Conservation (phyloP, 2,113 vertebrate species). For the Pelodiscus sinensis region DNA sequence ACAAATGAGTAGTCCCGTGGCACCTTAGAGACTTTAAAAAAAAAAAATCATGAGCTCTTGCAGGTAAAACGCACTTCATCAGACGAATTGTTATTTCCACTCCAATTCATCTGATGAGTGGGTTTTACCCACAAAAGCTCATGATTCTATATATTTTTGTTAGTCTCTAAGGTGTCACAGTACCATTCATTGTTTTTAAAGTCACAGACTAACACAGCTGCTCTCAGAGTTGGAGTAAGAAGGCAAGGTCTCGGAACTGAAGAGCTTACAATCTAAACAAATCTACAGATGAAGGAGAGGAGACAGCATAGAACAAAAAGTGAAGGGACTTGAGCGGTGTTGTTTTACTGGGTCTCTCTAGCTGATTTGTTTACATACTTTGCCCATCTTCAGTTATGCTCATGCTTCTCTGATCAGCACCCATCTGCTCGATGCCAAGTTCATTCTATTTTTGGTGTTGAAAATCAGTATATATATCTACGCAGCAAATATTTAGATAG, state of each 20-base stretch:
- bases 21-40: too few relatives aligned
- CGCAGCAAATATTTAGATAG: fast-evolving
- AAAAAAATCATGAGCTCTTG: too few relatives aligned
- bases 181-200: too few relatives aligned
- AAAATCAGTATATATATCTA: fast-evolving
- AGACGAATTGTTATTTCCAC: too few relatives aligned
- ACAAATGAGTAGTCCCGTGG: too few relatives aligned
- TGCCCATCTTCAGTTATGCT: slow-evolving; percentile 28
- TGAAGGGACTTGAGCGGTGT: background rate
- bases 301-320: background rate
- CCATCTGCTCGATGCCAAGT: background rate
- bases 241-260: background rate
- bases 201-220: too few relatives aligned
- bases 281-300: background rate
- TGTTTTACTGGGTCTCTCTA: background rate
- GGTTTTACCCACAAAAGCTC: too few relatives aligned
- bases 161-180: too few relatives aligned
- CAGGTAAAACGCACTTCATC: too few relatives aligned
- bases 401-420: background rate
- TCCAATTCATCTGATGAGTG: too few relatives aligned
- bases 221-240: background rate
- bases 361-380: background rate
- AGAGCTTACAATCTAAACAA: fast-evolving
- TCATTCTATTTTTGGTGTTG: fast-evolving
- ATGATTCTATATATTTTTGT: too few relatives aligned